Evolutionary conservation across 1,140 invertebrate species (phyloP), one percentile per base, ranked within the genome.

Genomic region (Heliothis virescens): DNA sequence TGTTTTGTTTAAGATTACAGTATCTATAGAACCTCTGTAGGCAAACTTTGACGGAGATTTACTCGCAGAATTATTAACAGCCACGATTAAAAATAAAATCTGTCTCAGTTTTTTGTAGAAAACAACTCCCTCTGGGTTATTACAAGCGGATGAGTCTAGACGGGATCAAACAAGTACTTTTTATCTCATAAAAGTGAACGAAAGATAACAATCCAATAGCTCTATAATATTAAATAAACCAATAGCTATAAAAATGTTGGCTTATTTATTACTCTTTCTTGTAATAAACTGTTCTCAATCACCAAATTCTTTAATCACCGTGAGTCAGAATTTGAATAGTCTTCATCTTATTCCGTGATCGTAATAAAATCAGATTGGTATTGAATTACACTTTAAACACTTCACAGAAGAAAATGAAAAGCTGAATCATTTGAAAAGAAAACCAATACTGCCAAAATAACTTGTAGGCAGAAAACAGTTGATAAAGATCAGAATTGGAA

Each of bases 401-500:
- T 16, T 50, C 12, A 12, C 2, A 3, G 12, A 47, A 71, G 53
- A 29, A 71, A 55, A 71, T 53, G 15, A 71, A 18, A 55, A 53
- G 26, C 50, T 71, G n/a, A 72, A 26, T 29, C 50, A 34, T 12
- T 57, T 57, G 12, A 57, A 72, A 29, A 57, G 50, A 26, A 53
- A 71, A 71, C 67, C n/a, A 29, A 41, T 41, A 57, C n/a, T 41
- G 11, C 48, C 5, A 53, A 53, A 52, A 71, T 41, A 26, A 15
- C 48, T 53, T 71, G 13, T 71, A 71, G 48, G 26, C n/a, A 16
- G 29, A 26, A 41, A 57, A 57, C 52, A 55, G 48, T 71, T 57
- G 69, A 72, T 72, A 72, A 55, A 55, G 26, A 72, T 72, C 69
- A 34, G 16, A 10, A 57, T 72, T 34, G 26, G 29, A 55, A 18